Evolutionary conservation across 2,797 vertebrate genomes (phyloP).

Genomic region (Fratercula arctica): DNA sequence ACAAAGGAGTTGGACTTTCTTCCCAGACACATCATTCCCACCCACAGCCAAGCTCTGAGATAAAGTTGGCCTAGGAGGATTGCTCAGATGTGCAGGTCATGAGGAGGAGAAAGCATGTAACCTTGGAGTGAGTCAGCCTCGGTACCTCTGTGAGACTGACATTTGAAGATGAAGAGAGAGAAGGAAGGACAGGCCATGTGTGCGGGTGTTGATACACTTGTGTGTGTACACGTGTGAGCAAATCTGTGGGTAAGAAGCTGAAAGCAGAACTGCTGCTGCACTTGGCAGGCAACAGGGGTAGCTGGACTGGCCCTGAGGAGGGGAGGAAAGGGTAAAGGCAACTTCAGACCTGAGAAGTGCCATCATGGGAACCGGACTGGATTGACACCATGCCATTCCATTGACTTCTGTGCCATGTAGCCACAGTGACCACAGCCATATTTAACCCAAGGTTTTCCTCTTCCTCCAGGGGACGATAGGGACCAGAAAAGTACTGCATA

Average conservation of each 20-base stretch:
- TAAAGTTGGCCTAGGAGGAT: not conserved
- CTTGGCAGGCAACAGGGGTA: not conserved
- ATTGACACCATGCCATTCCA: not conserved
- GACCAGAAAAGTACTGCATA: not conserved
- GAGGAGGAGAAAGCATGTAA: not conserved
- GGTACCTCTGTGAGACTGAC: not conserved
- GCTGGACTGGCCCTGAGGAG: not conserved
- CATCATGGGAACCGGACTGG: rapidly evolving
- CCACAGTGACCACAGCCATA: rapidly evolving
- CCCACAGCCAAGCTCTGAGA: not conserved
- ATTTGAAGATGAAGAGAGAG: not conserved
- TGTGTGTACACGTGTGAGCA: not conserved
- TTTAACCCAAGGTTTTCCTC: not conserved
- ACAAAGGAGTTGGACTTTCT: not conserved
- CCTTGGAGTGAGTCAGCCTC: not conserved
- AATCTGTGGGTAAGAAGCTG: not conserved
- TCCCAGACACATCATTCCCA: rapidly evolving
- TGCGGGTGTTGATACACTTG: rapidly evolving
- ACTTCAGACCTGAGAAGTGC: not conserved
- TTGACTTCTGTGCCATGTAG: not conserved
- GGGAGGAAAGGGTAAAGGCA: not conserved
- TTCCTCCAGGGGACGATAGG: not conserved
- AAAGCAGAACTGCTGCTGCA: not conserved
- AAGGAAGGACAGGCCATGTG: not conserved
- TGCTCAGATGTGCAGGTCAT: not conserved